phyloP scores from a whole-genome alignment of 2,113 vertebrate species.

The Cryptotis parvus region DNA sequence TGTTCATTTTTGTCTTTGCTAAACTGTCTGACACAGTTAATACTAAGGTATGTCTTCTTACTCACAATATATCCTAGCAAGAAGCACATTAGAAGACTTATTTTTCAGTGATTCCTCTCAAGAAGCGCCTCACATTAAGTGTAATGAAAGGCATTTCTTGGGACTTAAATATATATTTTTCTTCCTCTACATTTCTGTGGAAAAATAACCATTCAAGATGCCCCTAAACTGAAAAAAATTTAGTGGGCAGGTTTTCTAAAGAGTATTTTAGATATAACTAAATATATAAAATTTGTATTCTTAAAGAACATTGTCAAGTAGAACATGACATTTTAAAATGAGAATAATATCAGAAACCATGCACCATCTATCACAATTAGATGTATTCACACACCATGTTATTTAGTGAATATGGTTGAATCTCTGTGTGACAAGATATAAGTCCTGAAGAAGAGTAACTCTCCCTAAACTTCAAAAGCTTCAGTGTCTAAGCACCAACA shows the following conservation, averaged over 20 bases:
- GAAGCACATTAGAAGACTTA: background rate
- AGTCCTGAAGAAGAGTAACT: background rate
- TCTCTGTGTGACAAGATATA: background rate
- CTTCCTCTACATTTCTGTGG: background rate
- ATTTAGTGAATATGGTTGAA: background rate
- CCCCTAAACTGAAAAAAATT: background rate
- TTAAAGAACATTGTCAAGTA: conserved; percentile 72
- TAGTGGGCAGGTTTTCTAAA: background rate
- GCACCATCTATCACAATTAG: conserved; percentile 34
- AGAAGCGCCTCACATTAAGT: background rate
- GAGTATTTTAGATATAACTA: conserved; percentile 1
- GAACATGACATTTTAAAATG: conserved; percentile 66
- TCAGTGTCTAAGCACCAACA: background rate
- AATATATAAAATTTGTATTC: conserved; percentile 40
- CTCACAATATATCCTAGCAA: background rate
- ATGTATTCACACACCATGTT: background rate
- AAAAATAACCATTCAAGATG: background rate
- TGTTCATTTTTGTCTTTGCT: conserved; percentile 16
- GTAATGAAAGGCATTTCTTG: background rate
- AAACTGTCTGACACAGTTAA: conserved; percentile 40
- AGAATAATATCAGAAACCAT: conserved; percentile 23
- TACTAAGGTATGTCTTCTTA: background rate
- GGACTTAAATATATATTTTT: background rate
- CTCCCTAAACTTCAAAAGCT: background rate
- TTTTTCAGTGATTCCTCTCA: background rate